These are phyloP conservation scores for Macrotrachela quadricornifera DNA, from an alignment of 1,140 invertebrate species.

Conservation along the genomic window DNA sequence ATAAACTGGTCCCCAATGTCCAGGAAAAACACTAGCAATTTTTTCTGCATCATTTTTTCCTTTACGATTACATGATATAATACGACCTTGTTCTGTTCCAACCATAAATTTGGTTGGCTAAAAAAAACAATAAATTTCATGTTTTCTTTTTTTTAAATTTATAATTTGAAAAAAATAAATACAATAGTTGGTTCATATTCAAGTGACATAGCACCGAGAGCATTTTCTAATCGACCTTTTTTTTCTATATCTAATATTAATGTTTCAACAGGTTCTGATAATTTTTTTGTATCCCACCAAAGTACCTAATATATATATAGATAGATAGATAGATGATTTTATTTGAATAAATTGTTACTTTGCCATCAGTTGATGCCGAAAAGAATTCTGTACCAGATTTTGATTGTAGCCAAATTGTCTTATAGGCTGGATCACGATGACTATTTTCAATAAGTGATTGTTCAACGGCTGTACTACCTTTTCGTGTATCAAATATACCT, in stretches of 20 bases:
- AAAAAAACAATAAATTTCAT: conserved; percentile 9
- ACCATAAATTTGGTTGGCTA: conserved; percentile 54
- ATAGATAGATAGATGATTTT: too few species aligned
- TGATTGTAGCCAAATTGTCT: conserved; percentile 28
- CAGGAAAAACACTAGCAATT: conserved; percentile 46
- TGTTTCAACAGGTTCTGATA: conserved; percentile 53
- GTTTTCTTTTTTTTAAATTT: too few species aligned
- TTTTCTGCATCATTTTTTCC: conserved; percentile 60
- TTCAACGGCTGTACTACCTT: conserved; percentile 28
- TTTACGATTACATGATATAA: conserved; percentile 58
- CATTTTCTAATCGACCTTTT: conserved; percentile 45
- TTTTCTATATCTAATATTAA: conserved; percentile 56
- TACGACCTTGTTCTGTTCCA: conserved; percentile 51
- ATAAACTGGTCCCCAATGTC: conserved; percentile 63
- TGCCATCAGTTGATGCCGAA: conserved; percentile 64
- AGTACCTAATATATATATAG: conserved; percentile 22
- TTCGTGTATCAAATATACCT: conserved; percentile 30
- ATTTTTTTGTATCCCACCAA: conserved; percentile 67
- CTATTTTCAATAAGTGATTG: conserved; percentile 28
- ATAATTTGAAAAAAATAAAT: too few species aligned
- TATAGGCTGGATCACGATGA: conserved; percentile 29
- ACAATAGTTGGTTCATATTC: conserved; percentile 69
- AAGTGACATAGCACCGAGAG: conserved; percentile 54
- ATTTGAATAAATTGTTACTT: conserved; percentile 22
- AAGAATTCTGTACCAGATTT: conserved; percentile 46